Percentiles rank a stretch among this genome's conserved stretches.
Conservation (phyloP, 1,140 invertebrate species). For the Heliothis subflexa region DNA sequence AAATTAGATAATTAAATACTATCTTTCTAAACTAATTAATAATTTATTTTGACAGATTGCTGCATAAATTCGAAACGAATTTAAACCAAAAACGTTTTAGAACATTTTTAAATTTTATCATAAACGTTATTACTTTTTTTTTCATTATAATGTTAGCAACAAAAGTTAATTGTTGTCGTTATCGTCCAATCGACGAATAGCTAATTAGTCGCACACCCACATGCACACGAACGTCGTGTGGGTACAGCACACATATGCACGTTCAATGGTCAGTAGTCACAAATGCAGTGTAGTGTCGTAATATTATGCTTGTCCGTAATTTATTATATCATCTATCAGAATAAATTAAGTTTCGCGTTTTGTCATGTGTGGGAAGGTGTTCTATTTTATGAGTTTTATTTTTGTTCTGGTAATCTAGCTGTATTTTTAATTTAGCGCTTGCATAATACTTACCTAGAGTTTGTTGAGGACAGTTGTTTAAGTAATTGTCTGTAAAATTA, state of each 20-base stretch:
- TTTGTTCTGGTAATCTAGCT: not conserved
- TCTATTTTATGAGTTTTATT: conserved; percentile 22
- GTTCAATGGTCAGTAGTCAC: conserved; percentile 25
- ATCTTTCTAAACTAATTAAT: not conserved
- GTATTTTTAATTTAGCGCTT: not conserved
- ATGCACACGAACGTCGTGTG: not conserved
- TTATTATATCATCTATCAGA: conserved; percentile 38
- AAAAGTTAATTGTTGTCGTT: conserved; percentile 54
- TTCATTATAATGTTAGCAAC: conserved; percentile 44
- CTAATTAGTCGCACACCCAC: conserved; percentile 51
- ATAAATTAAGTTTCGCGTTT: conserved; percentile 36
- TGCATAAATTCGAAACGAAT: conserved; percentile 2
- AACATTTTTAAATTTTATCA: conserved; percentile 42
- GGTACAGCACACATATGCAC: conserved; percentile 14
- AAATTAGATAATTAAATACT: too few relatives aligned
- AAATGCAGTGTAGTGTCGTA: conserved; percentile 36
- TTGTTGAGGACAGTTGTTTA: not conserved
- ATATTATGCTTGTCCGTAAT: conserved; percentile 37
- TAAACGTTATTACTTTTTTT: conserved; percentile 48
- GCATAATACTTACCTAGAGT: not conserved
- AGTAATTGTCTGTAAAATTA: not conserved
- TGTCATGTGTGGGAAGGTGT: conserved; percentile 17
- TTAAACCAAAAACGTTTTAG: conserved; percentile 21
- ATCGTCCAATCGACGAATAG: conserved; percentile 49
- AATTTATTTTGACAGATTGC: not conserved